Evolutionary conservation across 2,888 invertebrate genomes (phyloP).

Genomic region (Acleris literana): DNA sequence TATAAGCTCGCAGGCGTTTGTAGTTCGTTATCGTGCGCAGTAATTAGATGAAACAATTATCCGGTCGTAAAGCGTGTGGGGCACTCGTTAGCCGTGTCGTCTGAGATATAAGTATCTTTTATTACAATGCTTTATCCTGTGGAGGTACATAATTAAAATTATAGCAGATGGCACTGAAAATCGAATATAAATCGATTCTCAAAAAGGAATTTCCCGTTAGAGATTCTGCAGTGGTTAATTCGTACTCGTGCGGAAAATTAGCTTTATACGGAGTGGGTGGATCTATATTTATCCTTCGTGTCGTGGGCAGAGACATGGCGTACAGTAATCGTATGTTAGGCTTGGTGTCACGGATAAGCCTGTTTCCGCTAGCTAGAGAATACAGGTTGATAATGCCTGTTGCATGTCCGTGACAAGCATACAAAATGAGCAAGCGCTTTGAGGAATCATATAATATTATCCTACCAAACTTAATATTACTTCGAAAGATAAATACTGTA

Average conservation of each 20-base stretch:
- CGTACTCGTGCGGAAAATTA: slow-evolving; percentile 30
- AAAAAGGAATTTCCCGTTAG: slow-evolving; percentile 5
- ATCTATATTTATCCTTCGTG: slow-evolving; percentile 55
- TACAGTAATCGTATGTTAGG: slow-evolving; percentile 30
- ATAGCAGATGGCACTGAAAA: too few relatives aligned
- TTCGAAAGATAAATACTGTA: too few relatives aligned
- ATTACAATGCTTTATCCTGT: neutral
- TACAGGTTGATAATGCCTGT: slow-evolving; percentile 23
- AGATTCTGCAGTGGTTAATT: slow-evolving; percentile 24
- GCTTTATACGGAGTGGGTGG: slow-evolving; percentile 49
- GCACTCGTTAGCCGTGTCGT: slow-evolving; percentile 13
- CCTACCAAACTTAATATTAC: too few relatives aligned
- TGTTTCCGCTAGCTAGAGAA: slow-evolving; percentile 30
- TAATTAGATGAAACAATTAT: slow-evolving; percentile 35
- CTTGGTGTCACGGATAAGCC: slow-evolving; percentile 38
- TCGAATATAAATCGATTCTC: too few relatives aligned
- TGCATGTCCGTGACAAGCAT: slow-evolving; percentile 24
- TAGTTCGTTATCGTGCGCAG: slow-evolving; percentile 22
- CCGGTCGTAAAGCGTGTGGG: slow-evolving; percentile 26
- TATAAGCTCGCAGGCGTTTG: slow-evolving; percentile 5
- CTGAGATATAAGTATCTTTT: slow-evolving; percentile 12
- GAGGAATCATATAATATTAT: slow-evolving; percentile 1
- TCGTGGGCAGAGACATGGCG: slow-evolving; percentile 43
- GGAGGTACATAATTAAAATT: neutral
- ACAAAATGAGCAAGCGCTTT: slow-evolving; percentile 2